Base-by-base conservation (phyloP, 2,113 vertebrate species). In the Cepphus grylle region DNA sequence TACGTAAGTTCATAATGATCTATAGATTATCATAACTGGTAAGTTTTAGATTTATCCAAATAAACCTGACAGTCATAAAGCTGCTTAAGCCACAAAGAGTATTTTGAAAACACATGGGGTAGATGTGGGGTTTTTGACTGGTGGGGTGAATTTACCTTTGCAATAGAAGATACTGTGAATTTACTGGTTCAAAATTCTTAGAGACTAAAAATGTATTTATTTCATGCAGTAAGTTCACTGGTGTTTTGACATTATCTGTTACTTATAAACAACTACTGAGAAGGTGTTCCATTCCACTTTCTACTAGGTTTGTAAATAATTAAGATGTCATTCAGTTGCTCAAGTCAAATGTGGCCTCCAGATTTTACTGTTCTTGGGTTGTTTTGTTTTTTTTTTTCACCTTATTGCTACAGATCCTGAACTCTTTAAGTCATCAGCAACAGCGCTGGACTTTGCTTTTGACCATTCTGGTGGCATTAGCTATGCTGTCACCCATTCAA, bases 401-500 rank as follows among this genome's bases (percentile, higher is more conserved):
- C 27, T 87, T 80, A 78, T 78, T 77, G n/a, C 77, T 83, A 62
- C 89, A 99, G 99, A 99, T 88, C 93, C 98, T 77, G 92, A 98
- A 89, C 98, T 99, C 65, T 95, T 76, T 36, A 78, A 95, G 25
- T 61, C 92, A n/a, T 77, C 97, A 71, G 97, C 98, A 79, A 97
- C 98, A 15, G 50, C 42, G 17, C 72, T 95, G 38, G 84, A 98
- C 17, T 70, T 90, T 0, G 81, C 96, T 66, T 98, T 98, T 94
- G 86, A 97, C 77, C 96, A 93, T 71, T 97, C 98, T 43, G 98
- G 97, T 85, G 98, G 98, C 56, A 98, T 98, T 93, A 99, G 98
- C 47, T 99, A 98, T 94, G 99, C 98, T 79, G 70, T 99, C 47
- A 93, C 97, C 21, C 66, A 16, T 29, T 96, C 96, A 61, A 99